These are phyloP conservation scores for Entomobrya multifasciata DNA, from an alignment of 2,888 invertebrate species.

Conservation along the genomic window DNA sequence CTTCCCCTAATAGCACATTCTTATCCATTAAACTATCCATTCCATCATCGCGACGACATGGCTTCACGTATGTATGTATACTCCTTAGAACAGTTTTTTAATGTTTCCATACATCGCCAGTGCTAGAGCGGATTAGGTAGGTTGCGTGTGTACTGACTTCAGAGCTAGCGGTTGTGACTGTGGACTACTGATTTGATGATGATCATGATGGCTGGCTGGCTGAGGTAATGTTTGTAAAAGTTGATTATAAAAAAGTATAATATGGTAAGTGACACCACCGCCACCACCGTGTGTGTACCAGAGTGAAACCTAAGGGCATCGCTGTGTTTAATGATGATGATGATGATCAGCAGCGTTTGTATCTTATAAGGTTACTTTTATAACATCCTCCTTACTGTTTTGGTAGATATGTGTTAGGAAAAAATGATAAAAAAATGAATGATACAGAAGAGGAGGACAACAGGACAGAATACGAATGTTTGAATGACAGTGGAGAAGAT, in stretches of 20 bases:
- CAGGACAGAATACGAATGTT: slow-evolving; percentile 52
- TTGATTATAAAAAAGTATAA: slow-evolving; percentile 46
- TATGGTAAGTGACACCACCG: not conserved
- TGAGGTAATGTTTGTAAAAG: slow-evolving; percentile 54
- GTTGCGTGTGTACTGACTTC: not conserved
- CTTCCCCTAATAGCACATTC: slow-evolving; percentile 60
- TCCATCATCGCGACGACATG: not conserved
- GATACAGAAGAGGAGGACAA: slow-evolving; percentile 7
- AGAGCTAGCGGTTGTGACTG: not conserved
- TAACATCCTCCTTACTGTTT: slow-evolving; percentile 35
- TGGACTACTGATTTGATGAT: not conserved
- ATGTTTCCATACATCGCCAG: slow-evolving; percentile 41
- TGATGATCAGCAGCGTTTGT: not conserved
- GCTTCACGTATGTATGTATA: too few relatives aligned
- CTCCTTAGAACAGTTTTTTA: not conserved
- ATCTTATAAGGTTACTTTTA: slow-evolving; percentile 59
- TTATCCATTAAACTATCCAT: slow-evolving; percentile 60
- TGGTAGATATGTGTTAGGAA: slow-evolving; percentile 10
- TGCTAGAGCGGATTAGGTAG: slow-evolving; percentile 13
- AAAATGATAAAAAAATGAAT: slow-evolving; percentile 67
- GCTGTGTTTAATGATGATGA: slow-evolving; percentile 22
- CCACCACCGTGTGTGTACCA: slow-evolving; percentile 47
- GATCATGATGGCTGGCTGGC: slow-evolving; percentile 24
- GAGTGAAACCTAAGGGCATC: slow-evolving; percentile 68
- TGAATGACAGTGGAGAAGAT: slow-evolving; percentile 62